These are phyloP conservation scores for Malthinus flaveolus DNA, from an alignment of 2,888 invertebrate genomes.

Conservation along the genomic window DNA sequence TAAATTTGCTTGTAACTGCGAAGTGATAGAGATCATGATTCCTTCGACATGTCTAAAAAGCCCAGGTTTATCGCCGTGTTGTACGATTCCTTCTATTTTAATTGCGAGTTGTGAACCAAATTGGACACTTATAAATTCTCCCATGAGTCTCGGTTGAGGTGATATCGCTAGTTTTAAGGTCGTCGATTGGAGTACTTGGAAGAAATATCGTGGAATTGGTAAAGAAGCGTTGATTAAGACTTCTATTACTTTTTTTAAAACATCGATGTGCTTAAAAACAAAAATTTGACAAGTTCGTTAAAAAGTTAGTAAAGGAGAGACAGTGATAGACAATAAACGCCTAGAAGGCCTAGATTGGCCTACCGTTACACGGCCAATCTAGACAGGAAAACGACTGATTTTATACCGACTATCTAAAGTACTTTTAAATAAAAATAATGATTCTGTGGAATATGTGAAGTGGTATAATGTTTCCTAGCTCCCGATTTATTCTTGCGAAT, in stretches of 20 bases:
- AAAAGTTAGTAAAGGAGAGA: too few relatives aligned
- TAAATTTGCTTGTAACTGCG: constrained; percentile 59
- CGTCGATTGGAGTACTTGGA: constrained; percentile 83
- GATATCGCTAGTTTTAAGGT: constrained; percentile 79
- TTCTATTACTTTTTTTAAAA: constrained; percentile 63
- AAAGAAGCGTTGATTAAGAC: constrained; percentile 66
- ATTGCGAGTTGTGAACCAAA: constrained; percentile 85
- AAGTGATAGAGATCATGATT: constrained; percentile 71
- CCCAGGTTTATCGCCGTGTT: constrained; percentile 69
- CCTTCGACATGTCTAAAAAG: constrained; percentile 72
- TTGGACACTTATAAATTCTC: constrained; percentile 83
- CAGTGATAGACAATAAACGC: too few relatives aligned
- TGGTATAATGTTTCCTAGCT: too few relatives aligned
- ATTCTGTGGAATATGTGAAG: too few relatives aligned
- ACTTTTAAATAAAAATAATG: too few relatives aligned
- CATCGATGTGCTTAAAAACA: constrained; percentile 57
- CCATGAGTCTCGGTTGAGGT: constrained; percentile 76
- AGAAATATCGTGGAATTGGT: constrained; percentile 77
- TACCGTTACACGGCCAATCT: too few relatives aligned
- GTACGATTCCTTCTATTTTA: constrained; percentile 92
- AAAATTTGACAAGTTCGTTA: background rate
- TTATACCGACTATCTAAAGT: too few relatives aligned
- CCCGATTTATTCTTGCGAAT: too few relatives aligned
- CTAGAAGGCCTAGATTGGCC: too few relatives aligned
- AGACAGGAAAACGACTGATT: too few relatives aligned